Percentiles rank a stretch among this genome's conserved stretches.
Evolutionary conservation across 2,797 vertebrate genomes (phyloP).

Genomic region (Philypnodon macrostomus): DNA sequence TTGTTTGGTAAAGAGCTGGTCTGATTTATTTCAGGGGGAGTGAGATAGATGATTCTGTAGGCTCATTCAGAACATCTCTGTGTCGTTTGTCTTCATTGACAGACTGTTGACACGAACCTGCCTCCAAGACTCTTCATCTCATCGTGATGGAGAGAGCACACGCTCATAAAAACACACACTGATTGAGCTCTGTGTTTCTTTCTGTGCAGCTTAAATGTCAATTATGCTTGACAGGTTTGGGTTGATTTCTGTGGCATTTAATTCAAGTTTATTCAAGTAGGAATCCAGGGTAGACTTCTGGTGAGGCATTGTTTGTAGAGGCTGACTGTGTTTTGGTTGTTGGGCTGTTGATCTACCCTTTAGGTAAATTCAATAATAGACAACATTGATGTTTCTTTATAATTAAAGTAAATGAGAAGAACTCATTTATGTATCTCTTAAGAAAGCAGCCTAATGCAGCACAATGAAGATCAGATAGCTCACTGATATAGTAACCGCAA

Average conservation of each 20-base stretch:
- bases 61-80: conserved; percentile 29
- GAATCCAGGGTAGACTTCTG: background rate
- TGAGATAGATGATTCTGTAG: conserved; percentile 44
- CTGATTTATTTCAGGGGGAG: too few species aligned
- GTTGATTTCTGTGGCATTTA: conserved; percentile 20
- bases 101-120: conserved; percentile 60
- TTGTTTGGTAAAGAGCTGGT: too few species aligned
- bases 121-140: conserved; percentile 49
- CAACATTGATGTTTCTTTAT: background rate
- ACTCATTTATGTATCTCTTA: too few species aligned
- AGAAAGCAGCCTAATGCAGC: too few species aligned
- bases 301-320: background rate
- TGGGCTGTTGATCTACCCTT: background rate
- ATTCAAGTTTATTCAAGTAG: background rate
- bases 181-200: conserved; percentile 33
- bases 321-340: background rate
- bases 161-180: conserved; percentile 27
- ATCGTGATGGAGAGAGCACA: conserved; percentile 56
- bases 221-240: conserved; percentile 24
- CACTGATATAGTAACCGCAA: too few species aligned
- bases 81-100: conserved; percentile 68
- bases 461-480: too few species aligned
- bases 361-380: background rate
- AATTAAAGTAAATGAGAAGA: background rate
- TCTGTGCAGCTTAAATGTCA: conserved; percentile 32